Evolutionary conservation across 2,797 vertebrate genomes (phyloP).

Genomic region (Hippocampus kuda): DNA sequence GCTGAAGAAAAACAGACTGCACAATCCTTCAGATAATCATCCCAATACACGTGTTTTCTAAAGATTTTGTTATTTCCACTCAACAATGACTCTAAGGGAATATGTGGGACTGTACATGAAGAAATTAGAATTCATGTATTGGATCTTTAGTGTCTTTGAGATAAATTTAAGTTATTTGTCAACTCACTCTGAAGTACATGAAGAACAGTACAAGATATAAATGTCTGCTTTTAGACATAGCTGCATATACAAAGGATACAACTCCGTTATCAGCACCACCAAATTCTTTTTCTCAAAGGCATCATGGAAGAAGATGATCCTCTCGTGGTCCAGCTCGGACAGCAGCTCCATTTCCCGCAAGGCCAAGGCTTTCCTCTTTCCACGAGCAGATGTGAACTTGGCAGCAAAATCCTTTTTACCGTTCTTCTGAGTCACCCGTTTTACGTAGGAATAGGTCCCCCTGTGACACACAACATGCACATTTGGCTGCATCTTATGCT

Average conservation of each 20-base stretch:
- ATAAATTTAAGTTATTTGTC: conserved; percentile 25
- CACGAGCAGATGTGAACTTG: conserved; percentile 81
- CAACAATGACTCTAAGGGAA: conserved; percentile 47
- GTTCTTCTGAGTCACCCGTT: conserved; percentile 78
- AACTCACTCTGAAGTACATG: background rate
- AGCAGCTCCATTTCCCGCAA: conserved; percentile 79
- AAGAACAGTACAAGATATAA: background rate
- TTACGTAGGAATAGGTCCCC: conserved; percentile 88
- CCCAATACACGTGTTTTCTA: conserved; percentile 13
- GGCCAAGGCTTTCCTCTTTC: conserved; percentile 73
- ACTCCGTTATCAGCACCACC: conserved; percentile 82
- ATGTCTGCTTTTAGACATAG: background rate
- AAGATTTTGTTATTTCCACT: conserved; percentile 38
- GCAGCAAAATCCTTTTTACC: conserved; percentile 77
- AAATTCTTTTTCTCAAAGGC: conserved; percentile 88
- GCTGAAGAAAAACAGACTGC: conserved; percentile 61
- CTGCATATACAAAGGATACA: conserved; percentile 76
- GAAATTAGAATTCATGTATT: conserved; percentile 40
- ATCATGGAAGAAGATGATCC: conserved; percentile 82
- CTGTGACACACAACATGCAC: conserved; percentile 48
- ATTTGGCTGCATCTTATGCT: background rate
- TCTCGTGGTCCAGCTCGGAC: conserved; percentile 78
- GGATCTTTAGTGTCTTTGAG: conserved; percentile 29
- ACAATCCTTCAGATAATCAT: conserved; percentile 37
- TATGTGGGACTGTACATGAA: background rate